These are phyloP conservation scores for Siniperca scherzeri DNA, from an alignment of 2,797 vertebrate genomes.

Conservation along the genomic window DNA sequence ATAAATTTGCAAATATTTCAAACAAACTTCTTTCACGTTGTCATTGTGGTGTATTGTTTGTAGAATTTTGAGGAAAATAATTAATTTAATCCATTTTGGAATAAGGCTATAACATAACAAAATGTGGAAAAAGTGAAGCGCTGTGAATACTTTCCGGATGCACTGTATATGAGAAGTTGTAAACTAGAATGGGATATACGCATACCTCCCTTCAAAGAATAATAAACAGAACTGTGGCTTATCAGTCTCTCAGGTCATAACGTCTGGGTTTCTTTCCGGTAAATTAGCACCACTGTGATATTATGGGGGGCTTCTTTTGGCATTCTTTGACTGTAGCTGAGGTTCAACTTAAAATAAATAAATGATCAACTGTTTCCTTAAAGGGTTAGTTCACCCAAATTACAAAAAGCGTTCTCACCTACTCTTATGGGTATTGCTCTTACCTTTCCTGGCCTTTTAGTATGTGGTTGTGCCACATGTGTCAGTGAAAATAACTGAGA, in stretches of 20 bases:
- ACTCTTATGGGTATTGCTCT: not conserved
- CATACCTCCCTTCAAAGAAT: no score
- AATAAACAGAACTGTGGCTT: not conserved
- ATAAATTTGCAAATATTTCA: no score
- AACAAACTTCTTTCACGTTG: no score
- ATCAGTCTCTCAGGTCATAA: not conserved
- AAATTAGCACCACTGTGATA: not conserved
- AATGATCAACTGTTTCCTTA: not conserved
- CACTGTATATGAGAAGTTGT: no score
- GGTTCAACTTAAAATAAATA: constrained; percentile 2
- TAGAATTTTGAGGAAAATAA: no score
- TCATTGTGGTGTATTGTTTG: no score
- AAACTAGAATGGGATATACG: no score
- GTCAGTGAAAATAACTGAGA: no score
- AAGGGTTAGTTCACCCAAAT: not conserved
- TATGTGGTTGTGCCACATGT: not conserved
- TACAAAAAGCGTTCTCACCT: not conserved
- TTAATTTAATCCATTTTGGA: no score
- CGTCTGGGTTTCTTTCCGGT: not conserved
- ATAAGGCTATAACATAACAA: no score
- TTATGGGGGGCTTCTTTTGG: not conserved
- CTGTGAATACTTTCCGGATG: no score
- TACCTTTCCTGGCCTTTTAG: not conserved
- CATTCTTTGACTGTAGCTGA: not conserved
- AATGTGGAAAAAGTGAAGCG: no score